Evolutionary conservation across 2,888 invertebrate genomes (phyloP).

Genomic region (Phania funesta): DNA sequence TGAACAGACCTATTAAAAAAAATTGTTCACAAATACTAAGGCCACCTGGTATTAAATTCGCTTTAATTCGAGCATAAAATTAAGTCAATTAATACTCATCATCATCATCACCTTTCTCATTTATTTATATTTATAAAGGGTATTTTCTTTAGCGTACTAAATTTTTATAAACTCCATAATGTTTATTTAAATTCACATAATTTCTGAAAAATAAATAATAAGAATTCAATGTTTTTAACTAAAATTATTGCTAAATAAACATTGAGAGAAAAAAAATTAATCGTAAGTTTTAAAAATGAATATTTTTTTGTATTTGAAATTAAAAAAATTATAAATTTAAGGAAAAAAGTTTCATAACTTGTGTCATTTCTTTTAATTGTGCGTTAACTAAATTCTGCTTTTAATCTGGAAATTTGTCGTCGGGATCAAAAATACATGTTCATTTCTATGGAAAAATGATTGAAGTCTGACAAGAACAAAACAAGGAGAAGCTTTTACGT

Average conservation of each 20-base stretch:
- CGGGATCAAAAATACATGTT: no score
- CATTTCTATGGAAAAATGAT: no score
- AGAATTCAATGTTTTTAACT: not conserved
- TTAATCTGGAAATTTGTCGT: no score
- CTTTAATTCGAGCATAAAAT: no score
- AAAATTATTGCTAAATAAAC: not conserved
- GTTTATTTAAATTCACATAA: not conserved
- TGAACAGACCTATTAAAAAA: no score
- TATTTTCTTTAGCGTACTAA: not conserved
- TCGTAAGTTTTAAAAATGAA: not conserved
- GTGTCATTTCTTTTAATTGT: no score
- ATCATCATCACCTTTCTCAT: not conserved
- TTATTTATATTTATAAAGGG: slow-evolving; percentile 9
- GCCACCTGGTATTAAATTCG: no score
- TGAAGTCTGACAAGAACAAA: no score
- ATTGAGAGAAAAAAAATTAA: not conserved
- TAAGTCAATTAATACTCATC: no score
- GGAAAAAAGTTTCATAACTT: not conserved
- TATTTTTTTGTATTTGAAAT: slow-evolving; percentile 15
- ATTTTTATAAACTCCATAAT: not conserved
- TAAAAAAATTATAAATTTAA: not conserved
- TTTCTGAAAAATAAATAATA: not conserved
- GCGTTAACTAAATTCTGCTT: no score
- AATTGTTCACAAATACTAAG: no score
- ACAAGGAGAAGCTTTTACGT: no score